phyloP scores from a whole-genome alignment of 2,113 vertebrate species.

The Hemibagrus wyckioides region DNA sequence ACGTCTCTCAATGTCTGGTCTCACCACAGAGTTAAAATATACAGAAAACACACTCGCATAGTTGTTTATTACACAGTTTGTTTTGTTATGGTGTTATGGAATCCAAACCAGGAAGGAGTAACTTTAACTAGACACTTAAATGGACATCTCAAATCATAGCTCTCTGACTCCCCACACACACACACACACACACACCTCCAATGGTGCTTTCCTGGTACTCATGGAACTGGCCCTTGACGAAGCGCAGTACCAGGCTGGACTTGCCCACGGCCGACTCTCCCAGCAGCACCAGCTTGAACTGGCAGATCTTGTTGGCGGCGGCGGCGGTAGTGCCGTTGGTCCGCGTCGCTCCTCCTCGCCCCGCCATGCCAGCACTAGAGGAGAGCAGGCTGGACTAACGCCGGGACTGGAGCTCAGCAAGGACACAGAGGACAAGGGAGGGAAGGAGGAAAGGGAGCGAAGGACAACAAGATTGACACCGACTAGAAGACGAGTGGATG shows the following conservation, averaged over 20 bases:
- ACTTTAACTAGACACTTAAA: not conserved
- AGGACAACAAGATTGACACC: not conserved
- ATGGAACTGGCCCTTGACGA: conserved; percentile 97
- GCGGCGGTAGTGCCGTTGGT: conserved; percentile 85
- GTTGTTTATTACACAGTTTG: not conserved
- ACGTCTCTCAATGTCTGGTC: too few relatives aligned
- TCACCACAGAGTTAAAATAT: too few relatives aligned
- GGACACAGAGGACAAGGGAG: conserved; percentile 1
- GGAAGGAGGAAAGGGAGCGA: conserved; percentile 31
- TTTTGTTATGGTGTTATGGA: not conserved
- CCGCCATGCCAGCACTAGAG: conserved; percentile 79
- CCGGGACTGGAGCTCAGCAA: conserved; percentile 6
- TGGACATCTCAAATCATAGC: not conserved
- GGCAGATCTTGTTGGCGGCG: conserved; percentile 95
- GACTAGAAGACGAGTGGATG: not conserved
- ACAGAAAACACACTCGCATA: not conserved
- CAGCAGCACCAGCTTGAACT: conserved; percentile 94
- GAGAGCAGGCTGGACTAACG: conserved; percentile 45
- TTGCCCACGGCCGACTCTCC: conserved; percentile 96
- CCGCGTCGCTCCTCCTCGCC: conserved; percentile 89
- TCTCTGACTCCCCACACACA: not conserved
- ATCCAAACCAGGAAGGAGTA: not conserved
- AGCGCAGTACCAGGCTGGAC: conserved; percentile 96
- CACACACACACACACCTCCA: conserved; percentile 79
- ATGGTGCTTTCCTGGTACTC: conserved; percentile 99